Conservation (phyloP, 2,797 vertebrate species). For the Lepidocolaptes lacrymiger region DNA sequence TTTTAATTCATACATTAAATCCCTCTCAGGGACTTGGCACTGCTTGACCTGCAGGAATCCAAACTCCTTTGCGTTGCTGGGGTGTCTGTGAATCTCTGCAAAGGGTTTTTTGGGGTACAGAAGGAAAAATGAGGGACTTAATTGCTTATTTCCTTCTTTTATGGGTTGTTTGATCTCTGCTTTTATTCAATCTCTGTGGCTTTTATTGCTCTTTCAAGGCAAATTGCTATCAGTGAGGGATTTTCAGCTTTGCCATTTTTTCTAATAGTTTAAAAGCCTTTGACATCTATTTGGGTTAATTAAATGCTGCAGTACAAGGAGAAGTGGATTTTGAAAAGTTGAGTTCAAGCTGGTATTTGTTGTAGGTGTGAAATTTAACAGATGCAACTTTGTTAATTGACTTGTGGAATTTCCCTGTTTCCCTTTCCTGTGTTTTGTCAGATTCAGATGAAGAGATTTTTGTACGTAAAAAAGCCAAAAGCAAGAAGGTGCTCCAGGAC, state of each 20-base stretch:
- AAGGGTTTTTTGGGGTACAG: background rate
- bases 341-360: background rate
- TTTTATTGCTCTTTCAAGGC: background rate
- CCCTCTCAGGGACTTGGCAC: accelerated
- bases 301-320: background rate
- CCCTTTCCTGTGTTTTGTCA: background rate
- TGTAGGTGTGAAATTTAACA: background rate
- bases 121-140: background rate
- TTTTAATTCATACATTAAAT: background rate
- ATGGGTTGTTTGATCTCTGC: background rate
- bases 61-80: background rate
- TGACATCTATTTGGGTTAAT: background rate
- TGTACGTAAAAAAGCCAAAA: constrained; percentile 80
- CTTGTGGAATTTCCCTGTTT: background rate
- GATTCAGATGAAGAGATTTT: constrained; percentile 91
- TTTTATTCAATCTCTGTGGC: background rate
- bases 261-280: background rate
- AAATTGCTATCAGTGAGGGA: accelerated
- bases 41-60: background rate
- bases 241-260: background rate
- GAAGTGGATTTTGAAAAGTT: background rate
- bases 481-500: constrained; percentile 84
- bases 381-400: background rate
- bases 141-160: background rate
- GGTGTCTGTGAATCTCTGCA: background rate